Evolutionary conservation across 2,888 invertebrate genomes (phyloP).

Genomic region (Eupithecia vulgata): DNA sequence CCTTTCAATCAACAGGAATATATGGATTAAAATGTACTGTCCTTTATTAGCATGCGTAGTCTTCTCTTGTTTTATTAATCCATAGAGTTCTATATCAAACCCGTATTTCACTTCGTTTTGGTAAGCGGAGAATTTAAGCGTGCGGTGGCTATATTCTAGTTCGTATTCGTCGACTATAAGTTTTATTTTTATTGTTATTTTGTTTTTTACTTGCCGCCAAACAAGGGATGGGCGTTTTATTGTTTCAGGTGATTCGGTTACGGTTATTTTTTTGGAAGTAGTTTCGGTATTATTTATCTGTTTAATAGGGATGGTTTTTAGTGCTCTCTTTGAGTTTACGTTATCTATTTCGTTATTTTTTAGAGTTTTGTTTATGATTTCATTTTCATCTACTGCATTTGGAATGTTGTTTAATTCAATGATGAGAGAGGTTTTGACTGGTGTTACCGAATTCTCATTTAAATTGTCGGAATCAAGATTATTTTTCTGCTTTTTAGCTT

Average conservation of each 20-base stretch:
- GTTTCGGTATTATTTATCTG: constrained; percentile 16
- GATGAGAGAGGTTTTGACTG: neutral
- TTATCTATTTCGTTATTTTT: neutral
- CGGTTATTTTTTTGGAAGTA: constrained; percentile 17
- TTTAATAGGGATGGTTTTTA: constrained; percentile 38
- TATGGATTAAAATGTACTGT: constrained; percentile 64
- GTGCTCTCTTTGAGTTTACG: neutral
- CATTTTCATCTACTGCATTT: neutral
- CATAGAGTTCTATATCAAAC: constrained; percentile 72
- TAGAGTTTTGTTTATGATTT: neutral
- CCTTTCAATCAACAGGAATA: constrained; percentile 61
- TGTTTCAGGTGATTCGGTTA: constrained; percentile 36
- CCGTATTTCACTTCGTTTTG: constrained; percentile 60
- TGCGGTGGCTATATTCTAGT: constrained; percentile 57
- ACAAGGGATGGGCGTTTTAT: constrained; percentile 62
- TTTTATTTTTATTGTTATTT: constrained; percentile 65
- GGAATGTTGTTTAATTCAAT: neutral
- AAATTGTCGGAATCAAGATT: constrained; percentile 24
- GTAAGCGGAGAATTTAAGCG: constrained; percentile 58
- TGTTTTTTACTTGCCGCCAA: constrained; percentile 68
- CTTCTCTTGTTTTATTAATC: constrained; percentile 56
- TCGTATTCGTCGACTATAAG: constrained; percentile 65
- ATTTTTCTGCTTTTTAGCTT: neutral
- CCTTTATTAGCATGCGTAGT: constrained; percentile 66
- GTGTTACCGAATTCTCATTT: neutral